These are phyloP conservation scores for Maccullochella peelii DNA, from an alignment of 2,113 vertebrate genomes.

Conservation along the genomic window DNA sequence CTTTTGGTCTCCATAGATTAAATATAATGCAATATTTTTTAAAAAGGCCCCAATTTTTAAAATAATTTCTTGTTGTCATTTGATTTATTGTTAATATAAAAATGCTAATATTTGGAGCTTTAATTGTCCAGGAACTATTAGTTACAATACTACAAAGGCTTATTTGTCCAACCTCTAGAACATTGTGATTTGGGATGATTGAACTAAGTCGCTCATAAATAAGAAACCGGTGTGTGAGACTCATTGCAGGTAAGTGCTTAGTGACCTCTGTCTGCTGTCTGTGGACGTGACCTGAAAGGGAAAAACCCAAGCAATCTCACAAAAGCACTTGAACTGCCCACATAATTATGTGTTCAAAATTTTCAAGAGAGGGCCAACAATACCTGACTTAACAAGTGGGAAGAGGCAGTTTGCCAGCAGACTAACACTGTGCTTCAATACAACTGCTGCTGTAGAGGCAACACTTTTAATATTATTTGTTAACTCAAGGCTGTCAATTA, in stretches of 20 bases:
- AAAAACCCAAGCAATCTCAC: not conserved
- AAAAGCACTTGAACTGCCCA: not conserved
- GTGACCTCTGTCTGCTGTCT: not conserved
- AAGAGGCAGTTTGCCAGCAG: not conserved
- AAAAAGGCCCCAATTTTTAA: not conserved
- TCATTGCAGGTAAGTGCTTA: not conserved
- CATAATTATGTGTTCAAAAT: not conserved
- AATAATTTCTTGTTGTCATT: not conserved
- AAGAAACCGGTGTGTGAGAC: not conserved
- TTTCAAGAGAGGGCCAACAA: not conserved
- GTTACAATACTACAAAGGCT: not conserved
- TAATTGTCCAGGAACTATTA: not conserved
- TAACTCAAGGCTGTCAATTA: not conserved
- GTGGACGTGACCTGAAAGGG: not conserved
- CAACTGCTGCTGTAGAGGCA: not conserved
- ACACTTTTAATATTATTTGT: not conserved
- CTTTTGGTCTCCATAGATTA: not conserved
- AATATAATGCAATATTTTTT: not conserved
- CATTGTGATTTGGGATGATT: not conserved
- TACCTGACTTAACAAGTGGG: not conserved
- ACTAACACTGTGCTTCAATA: not conserved
- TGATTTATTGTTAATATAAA: not conserved
- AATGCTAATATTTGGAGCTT: not conserved
- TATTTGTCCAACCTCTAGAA: not conserved
- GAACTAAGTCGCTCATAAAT: not conserved